phyloP scores from a whole-genome alignment of 2,113 vertebrate species.

The Motacilla tschutschensis region DNA sequence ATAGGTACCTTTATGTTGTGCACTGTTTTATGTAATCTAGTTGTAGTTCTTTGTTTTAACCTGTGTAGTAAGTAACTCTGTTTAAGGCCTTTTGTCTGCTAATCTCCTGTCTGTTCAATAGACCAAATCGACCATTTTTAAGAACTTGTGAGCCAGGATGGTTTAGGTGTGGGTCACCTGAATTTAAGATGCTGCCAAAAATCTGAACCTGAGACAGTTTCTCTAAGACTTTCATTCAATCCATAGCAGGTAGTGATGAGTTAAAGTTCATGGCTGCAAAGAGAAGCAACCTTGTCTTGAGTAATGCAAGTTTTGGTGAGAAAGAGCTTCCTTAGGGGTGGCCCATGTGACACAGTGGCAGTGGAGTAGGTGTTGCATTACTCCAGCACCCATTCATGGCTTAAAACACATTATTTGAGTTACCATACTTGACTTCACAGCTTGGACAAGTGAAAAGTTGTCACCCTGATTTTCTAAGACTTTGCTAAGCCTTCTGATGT shows the following conservation, averaged over 20 bases:
- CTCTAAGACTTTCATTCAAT: not conserved
- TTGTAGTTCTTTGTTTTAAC: not conserved
- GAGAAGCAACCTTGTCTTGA: not conserved
- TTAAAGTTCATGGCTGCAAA: not conserved
- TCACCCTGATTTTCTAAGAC: too few species aligned
- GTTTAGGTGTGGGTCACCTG: not conserved
- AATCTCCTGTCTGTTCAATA: not conserved
- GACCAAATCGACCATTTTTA: rapidly evolving
- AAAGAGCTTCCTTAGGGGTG: not conserved
- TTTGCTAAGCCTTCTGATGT: too few species aligned
- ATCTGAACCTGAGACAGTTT: not conserved
- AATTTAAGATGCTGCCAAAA: not conserved
- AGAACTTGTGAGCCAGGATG: not conserved
- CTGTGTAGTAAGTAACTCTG: not conserved
- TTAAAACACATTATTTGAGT: not conserved
- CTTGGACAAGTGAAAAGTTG: not conserved
- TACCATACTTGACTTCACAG: not conserved
- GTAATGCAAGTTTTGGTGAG: not conserved
- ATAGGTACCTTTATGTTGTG: not conserved
- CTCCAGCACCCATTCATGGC: not conserved
- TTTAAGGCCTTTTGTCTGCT: not conserved
- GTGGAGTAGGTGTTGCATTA: not conserved
- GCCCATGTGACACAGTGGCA: not conserved
- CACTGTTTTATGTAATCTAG: not conserved
- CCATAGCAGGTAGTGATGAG: not conserved